Evolutionary conservation across 2,888 invertebrate genomes (phyloP), one percentile per base, ranked within the genome.

Genomic region (Steinernema carpocapsae): DNA sequence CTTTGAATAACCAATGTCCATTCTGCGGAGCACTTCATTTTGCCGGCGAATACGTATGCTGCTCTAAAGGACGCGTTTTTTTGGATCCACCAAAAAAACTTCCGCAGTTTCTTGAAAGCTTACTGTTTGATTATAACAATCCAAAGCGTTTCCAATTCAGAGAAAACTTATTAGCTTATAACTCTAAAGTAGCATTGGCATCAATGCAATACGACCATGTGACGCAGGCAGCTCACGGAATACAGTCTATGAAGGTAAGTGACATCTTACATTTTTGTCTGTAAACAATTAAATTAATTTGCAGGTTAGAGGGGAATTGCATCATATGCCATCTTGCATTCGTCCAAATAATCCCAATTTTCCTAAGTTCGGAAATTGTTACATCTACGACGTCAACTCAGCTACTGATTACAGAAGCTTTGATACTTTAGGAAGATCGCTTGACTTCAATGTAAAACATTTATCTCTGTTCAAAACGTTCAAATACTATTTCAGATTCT

Each of bases 21-120:
- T 51, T 51, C 51, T 51, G 51, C 19, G 51, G 51, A n/a, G 51
- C 51, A 6, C 51, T 51, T 19, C 51, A 51, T 51, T 51, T 51
- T 51, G 12, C 51, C n/a, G 51, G 51, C 10, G 51, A 51, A 12
- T 51, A 12, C 51, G 51, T 51, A 12, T 51, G 51, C 19, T 51
- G 51, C 19, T 6, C 12, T 6, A 51, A 51, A 51, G 51, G 51
- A 19, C 10, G 12, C n/a, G 51, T 51, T n/a, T 51, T 10, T 10
- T 51, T 51, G 51, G 51, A 51, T 51, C 51, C 51, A 19, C 51
- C 12, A 12, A 10, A 51, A 19, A 51, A 51, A 51, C 51, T 51
- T 19, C 51, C 51, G 12, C 19, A 10, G 12, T 19, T 51, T 12
- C 12, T 51, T 6, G 12, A 51, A 19, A 51, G n/a, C 19, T 19